Evolutionary conservation across 2,888 invertebrate genomes (phyloP), one percentile per base, ranked within the genome.

Genomic region (Aphidius colemani): DNA sequence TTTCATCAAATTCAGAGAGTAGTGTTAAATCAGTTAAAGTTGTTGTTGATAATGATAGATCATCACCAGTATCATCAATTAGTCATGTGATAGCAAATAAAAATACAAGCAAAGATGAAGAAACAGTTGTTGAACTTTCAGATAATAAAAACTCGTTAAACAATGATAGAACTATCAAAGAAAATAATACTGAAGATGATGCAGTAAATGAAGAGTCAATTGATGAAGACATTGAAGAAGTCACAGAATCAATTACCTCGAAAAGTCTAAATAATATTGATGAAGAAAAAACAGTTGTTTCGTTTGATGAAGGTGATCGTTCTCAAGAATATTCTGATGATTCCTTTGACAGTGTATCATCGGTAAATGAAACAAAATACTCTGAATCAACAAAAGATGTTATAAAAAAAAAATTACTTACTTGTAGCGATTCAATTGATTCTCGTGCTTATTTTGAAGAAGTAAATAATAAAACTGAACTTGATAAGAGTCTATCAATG

Each of bases 281-380:
- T 30, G 30, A 30, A 30, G 30, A 30, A 5, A 30, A 30, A 30
- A 30, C 30, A 30, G 1, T 30, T 5, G 30, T 30, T 30, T 30
- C 30, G 5, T 1, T 30, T 30, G 5, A 30, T 30, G 7, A 44
- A 18, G 13, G 64, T 49, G 9, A 3, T 7, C 50, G n/a, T 40
- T 48, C 18, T 30, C 30, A 43, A 11, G 53, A 61, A 51, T 67
- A 68, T 46, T 68, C 69, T 7, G 43, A 67, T n/a, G 69, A 69
- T 41, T 67, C 67, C 2, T 70, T 71, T 10, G 66, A 70, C 11
- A 65, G 59, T 18, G 43, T 55, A 58, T 58, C 61, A 6, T 61
- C 62, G 1, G 10, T 30, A n/a, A 56, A 58, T 30, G 48, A 49
- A 7, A 41, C 13, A 6, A 51, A 49, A 44, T 30, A 64, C 48